Percentiles rank a stretch among this genome's conserved stretches.
Conservation (phyloP, 2,888 invertebrate genomes). For the Epinotia ramella region DNA sequence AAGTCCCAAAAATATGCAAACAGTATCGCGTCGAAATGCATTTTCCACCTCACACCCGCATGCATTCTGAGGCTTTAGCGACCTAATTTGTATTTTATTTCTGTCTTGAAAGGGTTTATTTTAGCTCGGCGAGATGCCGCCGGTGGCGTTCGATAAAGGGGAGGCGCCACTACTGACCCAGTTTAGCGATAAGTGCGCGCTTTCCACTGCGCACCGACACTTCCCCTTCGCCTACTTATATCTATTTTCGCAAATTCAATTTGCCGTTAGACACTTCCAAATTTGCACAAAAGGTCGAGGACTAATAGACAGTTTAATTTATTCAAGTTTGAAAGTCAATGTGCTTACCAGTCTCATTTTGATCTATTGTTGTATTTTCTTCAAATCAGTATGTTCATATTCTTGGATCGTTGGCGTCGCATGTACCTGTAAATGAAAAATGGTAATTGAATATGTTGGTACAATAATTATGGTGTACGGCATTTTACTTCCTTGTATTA, state of each 20-base stretch:
- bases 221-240: constrained; percentile 71
- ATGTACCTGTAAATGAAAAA: constrained; percentile 69
- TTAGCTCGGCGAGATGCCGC: constrained; percentile 61
- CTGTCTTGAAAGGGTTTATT: constrained; percentile 68
- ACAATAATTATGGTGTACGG: neutral
- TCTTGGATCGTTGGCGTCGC: constrained; percentile 57
- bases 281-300: constrained; percentile 33
- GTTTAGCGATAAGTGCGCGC: constrained; percentile 82
- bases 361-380: constrained; percentile 54
- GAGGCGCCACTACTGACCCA: constrained; percentile 84
- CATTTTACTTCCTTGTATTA: constrained; percentile 13
- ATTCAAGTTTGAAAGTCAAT: neutral
- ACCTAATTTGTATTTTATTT: constrained; percentile 65
- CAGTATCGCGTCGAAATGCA: constrained; percentile 64
- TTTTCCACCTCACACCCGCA: constrained; percentile 65
- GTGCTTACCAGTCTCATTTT: constrained; percentile 81
- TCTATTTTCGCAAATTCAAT: constrained; percentile 67
- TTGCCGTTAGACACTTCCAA: constrained; percentile 50
- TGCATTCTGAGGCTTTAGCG: constrained; percentile 57
- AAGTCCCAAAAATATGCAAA: constrained; percentile 67
- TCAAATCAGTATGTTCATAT: constrained; percentile 60
- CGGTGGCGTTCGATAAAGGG: constrained; percentile 81
- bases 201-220: constrained; percentile 80
- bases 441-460: neutral
- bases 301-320: neutral